Evolutionary conservation across 2,797 vertebrate species (phyloP).

Genomic region (Schizopygopsis malacanthus): DNA sequence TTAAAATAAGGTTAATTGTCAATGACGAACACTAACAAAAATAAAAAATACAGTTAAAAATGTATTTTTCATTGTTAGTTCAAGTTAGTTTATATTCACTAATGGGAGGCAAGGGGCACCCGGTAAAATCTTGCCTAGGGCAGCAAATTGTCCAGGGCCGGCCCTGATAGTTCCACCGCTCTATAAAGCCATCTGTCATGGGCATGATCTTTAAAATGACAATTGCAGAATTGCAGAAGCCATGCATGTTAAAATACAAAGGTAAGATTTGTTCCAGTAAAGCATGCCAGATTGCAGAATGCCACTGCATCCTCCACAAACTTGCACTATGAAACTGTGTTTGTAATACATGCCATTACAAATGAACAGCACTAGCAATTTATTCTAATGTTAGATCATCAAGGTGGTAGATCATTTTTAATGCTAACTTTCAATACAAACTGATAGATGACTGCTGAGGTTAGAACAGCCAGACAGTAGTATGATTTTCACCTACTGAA

Average conservation of each 20-base stretch:
- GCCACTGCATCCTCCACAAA: not conserved
- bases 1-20: too few relatives aligned
- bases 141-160: too few relatives aligned
- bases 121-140: too few relatives aligned
- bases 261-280: not conserved
- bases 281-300: not conserved
- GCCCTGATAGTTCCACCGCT: too few relatives aligned
- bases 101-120: too few relatives aligned
- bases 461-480: too few relatives aligned
- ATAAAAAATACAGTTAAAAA: too few relatives aligned
- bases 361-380: not conserved
- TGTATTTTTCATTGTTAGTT: too few relatives aligned
- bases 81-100: too few relatives aligned
- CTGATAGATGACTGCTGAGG: too few relatives aligned
- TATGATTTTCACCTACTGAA: too few relatives aligned
- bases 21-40: too few relatives aligned
- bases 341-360: not conserved
- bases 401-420: not conserved
- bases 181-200: not conserved
- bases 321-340: not conserved
- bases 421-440: not conserved
- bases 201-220: conserved; percentile 2
- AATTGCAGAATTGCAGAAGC: not conserved
- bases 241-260: not conserved
- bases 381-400: not conserved